These are phyloP conservation scores for Drosophila borealis DNA, from an alignment of 2,888 invertebrate species.

Conservation along the genomic window DNA sequence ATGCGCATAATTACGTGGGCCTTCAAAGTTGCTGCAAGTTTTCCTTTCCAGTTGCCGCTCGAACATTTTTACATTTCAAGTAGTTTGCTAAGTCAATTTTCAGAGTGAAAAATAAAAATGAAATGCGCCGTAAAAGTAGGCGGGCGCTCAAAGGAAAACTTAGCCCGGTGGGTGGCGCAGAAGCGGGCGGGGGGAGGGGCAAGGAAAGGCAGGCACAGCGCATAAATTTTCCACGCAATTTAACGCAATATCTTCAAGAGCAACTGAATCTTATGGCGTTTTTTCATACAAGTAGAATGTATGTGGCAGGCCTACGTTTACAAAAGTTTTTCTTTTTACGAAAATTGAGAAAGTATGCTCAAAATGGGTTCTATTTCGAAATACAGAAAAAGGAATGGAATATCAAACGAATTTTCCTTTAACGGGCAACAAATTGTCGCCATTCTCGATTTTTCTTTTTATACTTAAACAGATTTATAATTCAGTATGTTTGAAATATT, in stretches of 20 bases:
- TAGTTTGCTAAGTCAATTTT: slow-evolving; percentile 73
- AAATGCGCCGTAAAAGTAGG: slow-evolving; percentile 31
- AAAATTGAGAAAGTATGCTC: background rate
- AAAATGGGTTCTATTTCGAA: background rate
- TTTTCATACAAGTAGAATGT: slow-evolving; percentile 2
- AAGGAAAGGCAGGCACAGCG: slow-evolving; percentile 19
- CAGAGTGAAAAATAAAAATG: slow-evolving; percentile 44
- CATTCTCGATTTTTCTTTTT: too few relatives aligned
- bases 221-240: slow-evolving; percentile 76
- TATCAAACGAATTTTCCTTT: background rate
- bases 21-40: slow-evolving; percentile 67
- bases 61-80: slow-evolving; percentile 75
- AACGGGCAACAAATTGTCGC: background rate
- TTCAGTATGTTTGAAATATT: too few relatives aligned
- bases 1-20: slow-evolving; percentile 66
- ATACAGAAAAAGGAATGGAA: background rate
- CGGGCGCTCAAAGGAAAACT: slow-evolving; percentile 4
- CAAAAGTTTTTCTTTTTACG: background rate
- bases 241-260: slow-evolving; percentile 55
- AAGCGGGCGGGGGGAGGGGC: background rate
- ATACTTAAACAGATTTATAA: background rate
- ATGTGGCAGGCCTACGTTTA: slow-evolving; percentile 6
- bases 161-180: background rate
- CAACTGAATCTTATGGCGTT: slow-evolving; percentile 13
- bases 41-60: slow-evolving; percentile 55